phyloP scores from a whole-genome alignment of 23 tunicate genomes.

The Aplidium turbinatum region DNA sequence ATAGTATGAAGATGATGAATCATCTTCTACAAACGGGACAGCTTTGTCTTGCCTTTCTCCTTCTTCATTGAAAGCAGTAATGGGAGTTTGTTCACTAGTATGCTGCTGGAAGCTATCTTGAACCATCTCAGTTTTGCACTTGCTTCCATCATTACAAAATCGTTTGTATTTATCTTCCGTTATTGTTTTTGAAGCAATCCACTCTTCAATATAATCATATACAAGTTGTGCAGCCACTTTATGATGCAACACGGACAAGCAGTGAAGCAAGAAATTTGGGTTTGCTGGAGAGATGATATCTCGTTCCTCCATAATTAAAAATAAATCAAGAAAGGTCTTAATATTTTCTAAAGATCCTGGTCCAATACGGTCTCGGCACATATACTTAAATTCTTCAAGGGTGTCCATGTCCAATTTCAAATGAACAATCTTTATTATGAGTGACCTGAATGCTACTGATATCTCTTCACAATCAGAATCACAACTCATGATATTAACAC shows the following conservation, averaged over 20 bases:
- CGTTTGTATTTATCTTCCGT: too few relatives aligned
- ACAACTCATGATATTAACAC: too few relatives aligned
- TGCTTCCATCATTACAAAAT: too few relatives aligned
- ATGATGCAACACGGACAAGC: conserved; percentile 6
- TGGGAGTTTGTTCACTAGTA: too few relatives aligned
- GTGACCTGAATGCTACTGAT: neutral
- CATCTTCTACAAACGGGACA: too few relatives aligned
- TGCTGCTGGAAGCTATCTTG: too few relatives aligned
- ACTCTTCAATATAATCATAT: neutral
- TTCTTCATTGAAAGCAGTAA: too few relatives aligned
- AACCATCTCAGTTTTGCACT: too few relatives aligned
- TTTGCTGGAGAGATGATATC: conserved; percentile 18
- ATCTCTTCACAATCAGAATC: too few relatives aligned
- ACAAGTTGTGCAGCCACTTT: conserved; percentile 28
- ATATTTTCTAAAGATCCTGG: conserved; percentile 28
- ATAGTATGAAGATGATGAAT: too few relatives aligned
- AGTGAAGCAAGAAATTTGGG: conserved; percentile 1
- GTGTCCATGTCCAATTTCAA: neutral
- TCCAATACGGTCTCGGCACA: conserved; percentile 35
- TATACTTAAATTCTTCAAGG: conserved; percentile 23
- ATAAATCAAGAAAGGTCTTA: neutral
- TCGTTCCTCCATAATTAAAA: conserved; percentile 28
- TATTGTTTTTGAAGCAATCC: too few relatives aligned
- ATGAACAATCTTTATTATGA: neutral
- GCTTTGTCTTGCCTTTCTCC: too few relatives aligned